These are phyloP conservation scores for Macrostomum lignano DNA, from an alignment of 1,140 invertebrate species.

Conservation along the genomic window DNA sequence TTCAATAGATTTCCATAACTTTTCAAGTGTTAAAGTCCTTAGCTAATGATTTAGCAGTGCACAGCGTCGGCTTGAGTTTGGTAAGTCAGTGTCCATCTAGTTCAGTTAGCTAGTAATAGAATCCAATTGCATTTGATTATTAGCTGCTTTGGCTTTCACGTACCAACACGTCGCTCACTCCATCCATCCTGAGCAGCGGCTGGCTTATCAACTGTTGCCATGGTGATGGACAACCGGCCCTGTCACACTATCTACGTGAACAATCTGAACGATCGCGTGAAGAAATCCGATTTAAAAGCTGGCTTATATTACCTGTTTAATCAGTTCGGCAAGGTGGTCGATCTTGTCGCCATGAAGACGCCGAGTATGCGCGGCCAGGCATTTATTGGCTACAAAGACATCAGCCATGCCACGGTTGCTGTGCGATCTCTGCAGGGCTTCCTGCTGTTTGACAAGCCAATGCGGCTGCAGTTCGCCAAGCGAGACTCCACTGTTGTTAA, in stretches of 20 bases:
- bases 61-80: too few species aligned
- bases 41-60: too few species aligned
- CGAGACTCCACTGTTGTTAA: conserved; percentile 5
- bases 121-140: too few species aligned
- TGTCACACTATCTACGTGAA: conserved; percentile 31
- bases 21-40: too few species aligned
- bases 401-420: conserved; percentile 4
- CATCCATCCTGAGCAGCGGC: too few species aligned
- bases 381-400: conserved; percentile 7
- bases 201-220: too few species aligned
- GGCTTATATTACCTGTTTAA: conserved; percentile 7
- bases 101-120: too few species aligned
- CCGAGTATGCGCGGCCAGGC: conserved; percentile 7
- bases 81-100: too few species aligned
- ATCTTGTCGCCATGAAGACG: conserved; percentile 7
- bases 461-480: conserved; percentile 7
- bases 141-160: too few species aligned
- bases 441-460: conserved; percentile 5
- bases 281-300: conserved; percentile 7
- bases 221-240: conserved; percentile 44
- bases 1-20: too few species aligned
- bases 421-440: conserved; percentile 5
- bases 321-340: conserved; percentile 7
- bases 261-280: conserved; percentile 8
- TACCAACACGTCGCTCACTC: too few species aligned